Conservation (phyloP, 2,888 invertebrate genomes). For the Ariolimax columbianus region DNA sequence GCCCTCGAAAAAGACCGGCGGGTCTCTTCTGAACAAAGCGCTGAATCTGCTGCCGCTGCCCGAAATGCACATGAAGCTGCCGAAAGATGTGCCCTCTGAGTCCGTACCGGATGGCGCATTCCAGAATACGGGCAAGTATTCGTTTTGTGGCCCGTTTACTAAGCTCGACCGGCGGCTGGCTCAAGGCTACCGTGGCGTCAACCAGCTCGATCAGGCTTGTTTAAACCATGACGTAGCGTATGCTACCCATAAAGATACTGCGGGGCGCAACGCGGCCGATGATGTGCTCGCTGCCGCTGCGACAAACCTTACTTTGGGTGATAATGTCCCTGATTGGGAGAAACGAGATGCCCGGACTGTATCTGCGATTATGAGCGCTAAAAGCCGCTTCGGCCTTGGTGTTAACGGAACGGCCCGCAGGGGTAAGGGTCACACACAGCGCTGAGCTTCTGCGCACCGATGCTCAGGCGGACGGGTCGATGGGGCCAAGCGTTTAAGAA, state of each 20-base stretch:
- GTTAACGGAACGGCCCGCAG: background rate
- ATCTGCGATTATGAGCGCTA: background rate
- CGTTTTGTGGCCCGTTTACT: background rate
- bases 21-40: background rate
- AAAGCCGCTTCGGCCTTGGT: background rate
- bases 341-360: background rate
- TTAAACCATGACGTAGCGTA: constrained; percentile 1
- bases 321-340: constrained; percentile 7
- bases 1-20: background rate
- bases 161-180: background rate
- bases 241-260: background rate
- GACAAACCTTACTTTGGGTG: background rate
- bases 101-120: background rate
- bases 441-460: too few species aligned
- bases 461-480: too few species aligned
- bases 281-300: background rate
- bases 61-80: background rate
- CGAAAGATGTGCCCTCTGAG: background rate
- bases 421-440: background rate
- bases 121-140: background rate
- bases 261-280: background rate
- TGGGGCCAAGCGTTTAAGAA: too few species aligned
- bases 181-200: background rate
- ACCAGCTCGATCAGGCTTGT: background rate
- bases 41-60: background rate